Conservation (phyloP, 2,113 vertebrate genomes). For the Archocentrus centrarchus region DNA sequence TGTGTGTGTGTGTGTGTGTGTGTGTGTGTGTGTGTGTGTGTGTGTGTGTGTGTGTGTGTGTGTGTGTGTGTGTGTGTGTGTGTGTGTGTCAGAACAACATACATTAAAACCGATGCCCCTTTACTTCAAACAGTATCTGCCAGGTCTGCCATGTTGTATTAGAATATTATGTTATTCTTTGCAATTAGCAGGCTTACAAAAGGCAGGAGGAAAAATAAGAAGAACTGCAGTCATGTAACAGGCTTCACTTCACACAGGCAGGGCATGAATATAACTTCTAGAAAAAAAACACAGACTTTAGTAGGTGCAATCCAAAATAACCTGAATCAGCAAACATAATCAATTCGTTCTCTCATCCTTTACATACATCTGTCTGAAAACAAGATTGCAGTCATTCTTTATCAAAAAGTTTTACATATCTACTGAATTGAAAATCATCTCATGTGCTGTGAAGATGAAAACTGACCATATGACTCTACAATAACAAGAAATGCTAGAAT, state of each 20-base stretch:
- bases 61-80: background rate
- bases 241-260: slow-evolving; percentile 29
- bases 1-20: background rate
- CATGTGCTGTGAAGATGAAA: slow-evolving; percentile 32
- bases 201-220: slow-evolving; percentile 51
- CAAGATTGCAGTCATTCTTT: slow-evolving; percentile 35
- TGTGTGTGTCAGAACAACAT: slow-evolving; percentile 69
- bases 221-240: slow-evolving; percentile 42
- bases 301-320: slow-evolving; percentile 38
- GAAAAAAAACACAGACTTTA: slow-evolving; percentile 45
- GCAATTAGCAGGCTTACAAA: slow-evolving; percentile 50
- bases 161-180: slow-evolving; percentile 39
- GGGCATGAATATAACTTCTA: slow-evolving; percentile 22
- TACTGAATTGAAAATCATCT: slow-evolving; percentile 24
- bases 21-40: background rate
- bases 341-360: slow-evolving; percentile 34
- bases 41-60: background rate
- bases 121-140: slow-evolving; percentile 56
- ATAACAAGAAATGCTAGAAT: slow-evolving; percentile 15
- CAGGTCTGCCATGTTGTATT: slow-evolving; percentile 45
- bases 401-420: slow-evolving; percentile 47
- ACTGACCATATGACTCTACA: slow-evolving; percentile 9
- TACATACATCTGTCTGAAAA: slow-evolving; percentile 41
- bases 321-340: slow-evolving; percentile 38
- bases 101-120: slow-evolving; percentile 68